Evolutionary conservation across 2,888 invertebrate genomes (phyloP).

Genomic region (Linnaemya vulpina): DNA sequence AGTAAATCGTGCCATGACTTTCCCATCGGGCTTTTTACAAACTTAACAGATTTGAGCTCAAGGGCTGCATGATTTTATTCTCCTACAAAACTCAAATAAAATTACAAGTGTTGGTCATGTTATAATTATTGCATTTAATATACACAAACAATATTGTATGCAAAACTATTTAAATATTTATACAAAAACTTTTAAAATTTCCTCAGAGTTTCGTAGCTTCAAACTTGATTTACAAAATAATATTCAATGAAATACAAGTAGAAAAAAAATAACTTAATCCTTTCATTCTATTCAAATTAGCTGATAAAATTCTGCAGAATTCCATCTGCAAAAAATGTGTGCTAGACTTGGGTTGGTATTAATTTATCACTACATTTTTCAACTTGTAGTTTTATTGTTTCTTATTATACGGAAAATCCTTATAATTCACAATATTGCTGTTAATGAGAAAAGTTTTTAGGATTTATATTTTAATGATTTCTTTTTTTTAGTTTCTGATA

Average conservation of each 20-base stretch:
- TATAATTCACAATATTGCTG: constrained; percentile 54
- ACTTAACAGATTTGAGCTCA: neutral
- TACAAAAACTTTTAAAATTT: constrained; percentile 40
- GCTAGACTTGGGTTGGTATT: constrained; percentile 25
- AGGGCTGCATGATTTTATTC: constrained; percentile 18
- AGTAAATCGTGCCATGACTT: neutral
- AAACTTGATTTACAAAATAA: constrained; percentile 17
- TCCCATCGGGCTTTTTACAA: neutral
- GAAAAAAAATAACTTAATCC: constrained; percentile 23
- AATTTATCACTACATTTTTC: constrained; percentile 26
- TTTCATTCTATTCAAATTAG: constrained; percentile 34
- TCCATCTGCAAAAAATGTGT: neutral
- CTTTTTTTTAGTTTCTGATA: neutral
- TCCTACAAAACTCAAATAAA: constrained; percentile 49
- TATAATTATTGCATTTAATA: constrained; percentile 58
- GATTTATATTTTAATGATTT: constrained; percentile 36
- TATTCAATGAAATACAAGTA: constrained; percentile 2
- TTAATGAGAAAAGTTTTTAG: constrained; percentile 66
- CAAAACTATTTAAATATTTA: constrained; percentile 58
- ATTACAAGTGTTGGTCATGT: constrained; percentile 51
- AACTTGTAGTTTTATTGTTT: constrained; percentile 7
- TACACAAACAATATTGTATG: constrained; percentile 14
- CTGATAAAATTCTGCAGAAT: constrained; percentile 28
- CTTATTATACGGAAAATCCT: constrained; percentile 28
- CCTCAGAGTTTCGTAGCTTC: constrained; percentile 22